These are phyloP conservation scores for Zaprionus lachaisei DNA, from an alignment of 1,140 invertebrate species.

Conservation along the genomic window DNA sequence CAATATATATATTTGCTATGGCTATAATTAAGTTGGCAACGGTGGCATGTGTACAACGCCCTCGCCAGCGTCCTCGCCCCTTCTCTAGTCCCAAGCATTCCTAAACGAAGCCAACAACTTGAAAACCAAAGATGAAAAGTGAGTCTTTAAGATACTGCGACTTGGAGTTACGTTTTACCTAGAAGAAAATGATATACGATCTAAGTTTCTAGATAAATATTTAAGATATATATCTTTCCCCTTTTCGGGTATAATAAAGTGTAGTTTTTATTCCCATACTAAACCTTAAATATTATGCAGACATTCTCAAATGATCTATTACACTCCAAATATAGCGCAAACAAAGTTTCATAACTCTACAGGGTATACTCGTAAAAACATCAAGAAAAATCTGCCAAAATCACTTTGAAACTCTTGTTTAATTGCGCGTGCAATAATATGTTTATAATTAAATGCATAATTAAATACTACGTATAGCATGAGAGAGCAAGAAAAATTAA, in stretches of 20 bases:
- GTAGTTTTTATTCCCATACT: not conserved
- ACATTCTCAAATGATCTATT: not conserved
- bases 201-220: not conserved
- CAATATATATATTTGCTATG: constrained; percentile 29
- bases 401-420: constrained; percentile 30
- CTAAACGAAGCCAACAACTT: not conserved
- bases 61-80: constrained; percentile 23
- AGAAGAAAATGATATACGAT: not conserved
- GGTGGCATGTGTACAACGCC: constrained; percentile 25
- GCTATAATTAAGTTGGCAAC: constrained; percentile 46
- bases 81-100: not conserved
- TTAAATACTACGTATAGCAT: constrained; percentile 30
- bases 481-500: constrained; percentile 30
- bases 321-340: not conserved
- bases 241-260: not conserved
- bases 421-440: constrained; percentile 47
- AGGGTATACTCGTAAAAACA: not conserved
- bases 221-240: not conserved
- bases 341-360: not conserved
- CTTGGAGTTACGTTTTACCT: not conserved
- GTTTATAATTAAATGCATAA: constrained; percentile 44
- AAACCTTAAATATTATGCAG: not conserved
- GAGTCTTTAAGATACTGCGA: not conserved
- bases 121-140: not conserved
- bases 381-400: constrained; percentile 5